Evolutionary conservation across 2,113 vertebrate species (phyloP).

Genomic region (Climacteris rufus): DNA sequence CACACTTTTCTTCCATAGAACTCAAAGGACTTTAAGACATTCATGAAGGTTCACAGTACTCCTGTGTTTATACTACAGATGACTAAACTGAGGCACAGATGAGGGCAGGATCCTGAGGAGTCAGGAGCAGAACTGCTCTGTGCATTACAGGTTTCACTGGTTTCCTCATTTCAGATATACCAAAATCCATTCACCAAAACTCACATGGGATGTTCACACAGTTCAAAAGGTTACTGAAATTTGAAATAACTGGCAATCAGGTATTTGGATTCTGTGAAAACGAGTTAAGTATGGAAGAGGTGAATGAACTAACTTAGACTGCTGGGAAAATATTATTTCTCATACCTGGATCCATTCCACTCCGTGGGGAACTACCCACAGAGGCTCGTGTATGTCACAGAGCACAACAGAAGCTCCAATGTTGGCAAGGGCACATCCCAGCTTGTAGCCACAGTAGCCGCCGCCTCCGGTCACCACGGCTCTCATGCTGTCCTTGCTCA

Average conservation of each 20-base stretch:
- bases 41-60: not conserved
- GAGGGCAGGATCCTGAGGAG: not conserved
- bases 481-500: constrained; percentile 34
- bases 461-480: constrained; percentile 89
- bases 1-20: not conserved
- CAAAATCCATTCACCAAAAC: not conserved
- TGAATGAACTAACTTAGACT: not conserved
- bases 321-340: not conserved
- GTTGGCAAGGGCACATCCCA: constrained; percentile 81
- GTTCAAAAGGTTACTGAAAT: not conserved
- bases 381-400: constrained; percentile 80
- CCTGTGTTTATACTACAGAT: not conserved
- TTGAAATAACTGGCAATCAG: not conserved
- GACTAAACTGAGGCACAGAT: not conserved
- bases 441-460: constrained; percentile 88
- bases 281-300: not conserved
- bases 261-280: not conserved
- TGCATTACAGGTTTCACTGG: not conserved
- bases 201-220: not conserved
- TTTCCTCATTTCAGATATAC: not conserved
- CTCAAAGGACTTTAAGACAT: not conserved
- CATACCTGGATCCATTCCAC: constrained; percentile 82
- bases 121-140: not conserved
- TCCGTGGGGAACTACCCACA: constrained; percentile 74
- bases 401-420: constrained; percentile 81